A percentile compares a stretch with the other conserved stretches of the same genome.
These are phyloP conservation scores for Alloscopus bannaensis DNA, from an alignment of 2,888 invertebrate genomes.

Conservation along the genomic window DNA sequence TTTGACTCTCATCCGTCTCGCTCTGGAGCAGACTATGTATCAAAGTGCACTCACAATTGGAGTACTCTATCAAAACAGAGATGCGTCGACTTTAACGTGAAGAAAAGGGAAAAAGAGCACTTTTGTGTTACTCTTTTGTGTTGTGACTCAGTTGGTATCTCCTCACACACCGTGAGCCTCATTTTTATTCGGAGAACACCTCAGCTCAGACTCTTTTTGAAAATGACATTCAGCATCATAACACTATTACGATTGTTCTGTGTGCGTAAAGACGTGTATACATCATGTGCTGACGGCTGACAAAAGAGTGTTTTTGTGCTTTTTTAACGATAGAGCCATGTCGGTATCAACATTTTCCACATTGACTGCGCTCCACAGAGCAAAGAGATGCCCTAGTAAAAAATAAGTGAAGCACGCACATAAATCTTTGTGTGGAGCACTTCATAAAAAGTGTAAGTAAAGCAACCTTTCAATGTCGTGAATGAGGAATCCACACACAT, in stretches of 20 bases:
- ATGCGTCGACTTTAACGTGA: too few species aligned
- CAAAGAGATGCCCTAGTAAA: slow-evolving; percentile 24
- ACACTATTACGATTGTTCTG: slow-evolving; percentile 49
- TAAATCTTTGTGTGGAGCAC: slow-evolving; percentile 33
- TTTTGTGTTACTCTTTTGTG: slow-evolving; percentile 29
- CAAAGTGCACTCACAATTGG: too few species aligned
- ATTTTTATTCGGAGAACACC: slow-evolving; percentile 59
- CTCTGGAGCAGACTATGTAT: slow-evolving; percentile 45
- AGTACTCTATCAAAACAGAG: too few species aligned
- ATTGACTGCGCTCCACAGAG: slow-evolving; percentile 55
- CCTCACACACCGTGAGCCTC: slow-evolving; percentile 45
- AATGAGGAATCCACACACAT: slow-evolving; percentile 42
- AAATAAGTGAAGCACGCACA: slow-evolving; percentile 51
- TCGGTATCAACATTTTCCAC: slow-evolving; percentile 65
- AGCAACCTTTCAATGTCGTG: slow-evolving; percentile 63
- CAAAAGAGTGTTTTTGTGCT: slow-evolving; percentile 28
- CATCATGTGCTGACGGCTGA: slow-evolving; percentile 19
- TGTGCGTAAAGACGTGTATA: slow-evolving; percentile 28
- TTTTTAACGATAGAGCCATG: slow-evolving; percentile 50
- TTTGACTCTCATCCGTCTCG: too few species aligned
- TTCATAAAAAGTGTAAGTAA: slow-evolving; percentile 43
- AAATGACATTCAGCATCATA: slow-evolving; percentile 34
- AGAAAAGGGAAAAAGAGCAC: slow-evolving; percentile 27
- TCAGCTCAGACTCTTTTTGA: slow-evolving; percentile 23
- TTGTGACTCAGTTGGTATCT: slow-evolving; percentile 37